phyloP scores from a whole-genome alignment of 2,113 vertebrate species.

The Glareola pratincola region DNA sequence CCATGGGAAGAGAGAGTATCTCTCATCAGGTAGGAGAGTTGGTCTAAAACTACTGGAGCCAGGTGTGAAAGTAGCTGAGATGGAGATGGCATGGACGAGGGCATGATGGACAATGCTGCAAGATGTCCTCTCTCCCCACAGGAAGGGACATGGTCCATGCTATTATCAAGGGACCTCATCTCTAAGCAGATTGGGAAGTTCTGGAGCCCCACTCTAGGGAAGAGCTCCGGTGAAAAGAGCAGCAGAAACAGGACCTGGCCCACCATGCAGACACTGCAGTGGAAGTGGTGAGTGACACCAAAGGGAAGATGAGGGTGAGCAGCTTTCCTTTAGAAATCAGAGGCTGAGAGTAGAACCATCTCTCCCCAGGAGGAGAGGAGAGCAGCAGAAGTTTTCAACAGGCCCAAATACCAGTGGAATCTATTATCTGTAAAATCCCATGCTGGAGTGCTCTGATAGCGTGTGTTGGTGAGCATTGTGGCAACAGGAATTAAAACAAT shows the following conservation, averaged over 20 bases:
- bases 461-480: rapidly evolving
- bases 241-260: neutral
- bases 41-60: neutral
- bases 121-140: neutral
- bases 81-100: neutral
- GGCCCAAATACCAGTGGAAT: neutral
- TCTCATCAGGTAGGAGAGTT: neutral
- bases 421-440: neutral
- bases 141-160: neutral
- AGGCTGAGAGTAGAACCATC: neutral
- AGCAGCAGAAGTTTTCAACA: neutral
- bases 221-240: neutral
- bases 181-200: neutral
- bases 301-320: neutral
- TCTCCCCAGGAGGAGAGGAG: neutral
- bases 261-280: neutral
- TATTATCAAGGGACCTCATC: rapidly evolving
- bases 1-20: neutral
- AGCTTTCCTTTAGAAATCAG: neutral
- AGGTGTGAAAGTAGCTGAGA: neutral
- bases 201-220: neutral
- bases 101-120: neutral
- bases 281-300: rapidly evolving
- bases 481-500: neutral
- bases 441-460: rapidly evolving